These are phyloP conservation scores for Tetragnatha versicolor DNA, from an alignment of 1,140 invertebrate genomes.

Conservation along the genomic window DNA sequence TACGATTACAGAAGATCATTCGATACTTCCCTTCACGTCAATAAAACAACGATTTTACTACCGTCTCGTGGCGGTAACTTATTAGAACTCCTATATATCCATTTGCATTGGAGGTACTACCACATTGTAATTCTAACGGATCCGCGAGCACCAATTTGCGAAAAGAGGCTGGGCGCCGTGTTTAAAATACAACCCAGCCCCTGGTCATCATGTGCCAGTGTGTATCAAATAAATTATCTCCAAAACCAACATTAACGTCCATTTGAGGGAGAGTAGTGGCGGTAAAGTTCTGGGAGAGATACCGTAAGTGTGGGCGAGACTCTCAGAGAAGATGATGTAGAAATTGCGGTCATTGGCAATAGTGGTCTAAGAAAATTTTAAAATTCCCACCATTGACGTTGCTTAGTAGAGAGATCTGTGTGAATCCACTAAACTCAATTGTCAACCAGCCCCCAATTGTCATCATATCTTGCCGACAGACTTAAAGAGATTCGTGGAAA, in stretches of 20 bases:
- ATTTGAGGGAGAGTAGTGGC: slow-evolving; percentile 4
- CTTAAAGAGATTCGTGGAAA: no score
- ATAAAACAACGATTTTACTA: slow-evolving; percentile 45
- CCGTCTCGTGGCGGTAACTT: no score
- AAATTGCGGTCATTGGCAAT: no score
- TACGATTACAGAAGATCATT: neutral
- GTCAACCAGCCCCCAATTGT: no score
- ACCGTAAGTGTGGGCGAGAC: neutral
- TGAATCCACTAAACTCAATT: no score
- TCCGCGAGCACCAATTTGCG: slow-evolving; percentile 14
- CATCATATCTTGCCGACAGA: no score
- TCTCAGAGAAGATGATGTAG: no score
- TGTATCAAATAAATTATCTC: slow-evolving; percentile 37
- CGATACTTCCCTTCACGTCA: neutral
- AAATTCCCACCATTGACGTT: no score
- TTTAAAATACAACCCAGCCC: slow-evolving; percentile 39
- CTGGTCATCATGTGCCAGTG: slow-evolving; percentile 2
- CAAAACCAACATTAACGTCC: slow-evolving; percentile 46
- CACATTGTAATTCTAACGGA: slow-evolving; percentile 26
- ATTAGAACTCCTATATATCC: no score
- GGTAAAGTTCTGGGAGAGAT: neutral
- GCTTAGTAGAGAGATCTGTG: no score
- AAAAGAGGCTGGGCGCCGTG: slow-evolving; percentile 23
- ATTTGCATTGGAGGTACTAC: no score
- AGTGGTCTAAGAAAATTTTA: no score